Evolutionary conservation across 2,113 vertebrate genomes (phyloP).

Genomic region (Vicugna pacos): DNA sequence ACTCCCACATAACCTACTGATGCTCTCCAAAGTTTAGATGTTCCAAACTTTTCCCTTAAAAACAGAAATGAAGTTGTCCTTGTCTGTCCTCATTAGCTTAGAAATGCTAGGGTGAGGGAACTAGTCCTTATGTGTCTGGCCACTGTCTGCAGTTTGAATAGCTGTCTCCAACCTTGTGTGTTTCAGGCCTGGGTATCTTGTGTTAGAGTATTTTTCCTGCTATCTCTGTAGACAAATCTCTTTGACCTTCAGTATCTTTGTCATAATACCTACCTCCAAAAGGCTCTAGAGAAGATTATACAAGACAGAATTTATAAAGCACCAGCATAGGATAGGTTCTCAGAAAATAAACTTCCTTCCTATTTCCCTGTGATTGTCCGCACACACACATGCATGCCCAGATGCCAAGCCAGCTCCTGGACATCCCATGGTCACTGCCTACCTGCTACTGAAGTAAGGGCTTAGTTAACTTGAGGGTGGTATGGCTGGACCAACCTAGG

Average conservation of each 20-base stretch:
- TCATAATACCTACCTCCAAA: not conserved
- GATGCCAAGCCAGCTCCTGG: not conserved
- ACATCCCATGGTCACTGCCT: not conserved
- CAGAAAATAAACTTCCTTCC: constrained; percentile 22
- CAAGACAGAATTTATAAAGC: constrained; percentile 13
- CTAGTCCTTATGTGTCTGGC: not conserved
- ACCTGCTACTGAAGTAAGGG: constrained; percentile 21
- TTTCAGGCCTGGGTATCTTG: not conserved
- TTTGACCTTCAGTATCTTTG: constrained; percentile 45
- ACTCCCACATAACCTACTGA: not conserved
- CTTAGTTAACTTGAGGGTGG: not conserved
- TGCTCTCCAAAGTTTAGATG: not conserved
- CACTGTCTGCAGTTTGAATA: not conserved
- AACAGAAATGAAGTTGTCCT: not conserved
- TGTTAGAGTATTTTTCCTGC: not conserved
- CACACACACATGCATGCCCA: no score
- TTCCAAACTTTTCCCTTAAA: not conserved
- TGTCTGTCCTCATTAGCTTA: not conserved
- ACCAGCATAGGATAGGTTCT: not conserved
- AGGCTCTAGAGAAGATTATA: not conserved
- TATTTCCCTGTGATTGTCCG: not conserved
- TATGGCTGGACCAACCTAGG: not conserved
- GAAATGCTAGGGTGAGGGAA: not conserved
- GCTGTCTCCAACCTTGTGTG: not conserved
- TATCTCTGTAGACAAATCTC: not conserved